Evolutionary conservation across 2,113 vertebrate species (phyloP), one percentile per base, ranked within the genome.

Genomic region (Chaetops frenatus): DNA sequence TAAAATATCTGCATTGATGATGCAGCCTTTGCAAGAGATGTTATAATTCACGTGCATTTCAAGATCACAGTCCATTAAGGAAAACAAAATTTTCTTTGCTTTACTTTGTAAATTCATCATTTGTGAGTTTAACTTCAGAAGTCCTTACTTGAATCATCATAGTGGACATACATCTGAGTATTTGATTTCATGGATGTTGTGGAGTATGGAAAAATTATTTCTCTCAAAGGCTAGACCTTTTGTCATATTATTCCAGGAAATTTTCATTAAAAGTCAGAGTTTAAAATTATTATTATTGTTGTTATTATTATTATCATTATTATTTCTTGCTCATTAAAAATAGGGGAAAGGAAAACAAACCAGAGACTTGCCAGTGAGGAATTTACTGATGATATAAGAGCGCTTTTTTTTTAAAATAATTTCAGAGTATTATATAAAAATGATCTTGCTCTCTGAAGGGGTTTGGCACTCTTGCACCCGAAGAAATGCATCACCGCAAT

Each of bases 41-140:
- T 81, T n/a, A 9, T 31, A n/a, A n/a, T 36, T 76, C n/a, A 13
- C 0, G 0, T 14, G 15, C 4, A 12, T 80, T 80, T 85, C 36
- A 72, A 88, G 45, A 73, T 50, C 31, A 58, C 58, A 73, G 45
- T n/a, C 51, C 60, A 5, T 33, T 74, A 44, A 45, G 40, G 31
- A 90, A 71, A 76, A 25, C 10, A 60, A 76, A 44, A 60, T 53
- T 76, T 54, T 8, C 29, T 80, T 48, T 85, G 20, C 27, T 86
- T 82, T 88, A 20, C 47, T 20, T 77, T 24, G 3, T 33, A 56
- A 79, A 11, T 65, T 77, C 62, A 31, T 82, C 35, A 13, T 8
- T 28, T 21, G 16, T 40, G 33, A 66, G n/a, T 62, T 73, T 44
- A 86, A 31, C 33, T 54, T 91, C 35, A 24, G 15, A 79, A 79